phyloP scores from a whole-genome alignment of 2,113 vertebrate genomes.

The Pan troglodytes region NHGRI_mPanTro3-v2.1_pri NC_072409.2:29489001-29489500 shows the following conservation, averaged over 20 bases:
- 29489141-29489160: not conserved
- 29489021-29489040: not conserved
- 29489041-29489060: not conserved
- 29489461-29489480: not conserved
- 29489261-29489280: not conserved
- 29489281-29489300: not conserved
- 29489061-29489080: not conserved
- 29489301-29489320: not conserved
- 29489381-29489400: not conserved
- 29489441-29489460: not conserved
- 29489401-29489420: not conserved
- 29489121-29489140: not conserved
- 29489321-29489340: not conserved
- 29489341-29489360: not conserved
- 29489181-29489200: not conserved
- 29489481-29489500: not conserved
- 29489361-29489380: not conserved
- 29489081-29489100: not conserved
- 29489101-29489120: not conserved
- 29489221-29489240: not conserved
- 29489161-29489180: not conserved
- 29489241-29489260: not conserved
- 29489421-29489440: not conserved
- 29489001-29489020: not conserved
- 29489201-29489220: not conserved